Base-by-base conservation (phyloP, 2,888 invertebrate species). In the Dynastes maya region DNA sequence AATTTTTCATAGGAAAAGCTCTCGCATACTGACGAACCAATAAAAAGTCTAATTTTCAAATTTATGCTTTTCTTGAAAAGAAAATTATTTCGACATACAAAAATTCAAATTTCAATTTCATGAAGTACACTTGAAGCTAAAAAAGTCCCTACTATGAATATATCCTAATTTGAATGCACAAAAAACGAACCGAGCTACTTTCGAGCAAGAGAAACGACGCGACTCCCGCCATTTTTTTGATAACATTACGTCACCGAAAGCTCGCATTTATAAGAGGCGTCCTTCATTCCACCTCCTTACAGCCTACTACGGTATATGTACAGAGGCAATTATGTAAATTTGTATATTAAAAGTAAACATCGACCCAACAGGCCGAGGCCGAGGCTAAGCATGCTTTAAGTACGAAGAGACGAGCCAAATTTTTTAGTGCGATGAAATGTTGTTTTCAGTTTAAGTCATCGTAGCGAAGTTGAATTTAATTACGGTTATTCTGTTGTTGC, bases 281-380 rank as follows among this genome's bases (percentile, higher is more conserved):
- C 55, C 45, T 37, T 63, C 72, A 74, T 74, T 63, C 45, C 61
- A 45, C 22, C 71, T 71, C 37, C 71, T 71, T 71, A 58, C 55
- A 45, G 11, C 45, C 45, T 58, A 6, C 53, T n/a, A 4, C 55
- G 22, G 16, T 58, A 27, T 74, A 74, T 74, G 61, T 74, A 61
- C 72, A 40, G 61, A 63, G 61, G 72, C 67, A 76, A 67, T 76
- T 65, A 76, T 76, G 76, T 51, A 76, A 76, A 76, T 76, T 76
- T 76, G 68, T 76, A 68, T 68, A 76, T 76, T 76, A 58, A 76
- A 76, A 76, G 68, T 76, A 76, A 76, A 76, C 76, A 76, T 53
- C 76, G 61, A 61, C 49, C 72, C 16, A 40, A 45, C 45, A 13
- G 51, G 29, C 27, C 29, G 13, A 13, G 22, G 22, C 22, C 22